Evolutionary conservation across 2,113 vertebrate genomes (phyloP), one percentile per base, ranked within the genome.

Genomic region (Ciconia stormi): DNA sequence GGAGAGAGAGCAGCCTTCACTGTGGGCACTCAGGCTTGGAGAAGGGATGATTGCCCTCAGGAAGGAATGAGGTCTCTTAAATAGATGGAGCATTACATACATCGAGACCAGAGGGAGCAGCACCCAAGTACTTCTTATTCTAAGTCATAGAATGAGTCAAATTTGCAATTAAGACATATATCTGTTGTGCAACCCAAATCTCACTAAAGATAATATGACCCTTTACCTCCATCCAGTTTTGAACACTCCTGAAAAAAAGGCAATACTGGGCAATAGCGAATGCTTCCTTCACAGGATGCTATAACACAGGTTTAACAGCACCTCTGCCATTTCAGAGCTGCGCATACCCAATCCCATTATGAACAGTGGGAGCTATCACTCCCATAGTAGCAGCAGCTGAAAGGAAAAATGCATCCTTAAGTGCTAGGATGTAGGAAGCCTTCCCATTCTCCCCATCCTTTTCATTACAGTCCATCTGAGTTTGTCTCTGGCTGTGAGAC

Each of bases 231-330:
- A 49, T 11, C 17, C 44, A 17, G 13, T 5, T 56, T n/a, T 40
- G 38, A 85, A 5, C 16, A 17, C 1, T 40, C 11, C 10, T 25
- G 53, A 36, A 63, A 47, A 49, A 23, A 49, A 16, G 4, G 3
- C 46, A 81, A 47, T 2, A 4, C 16, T 36, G 20, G 22, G 20
- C 9, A 30, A 11, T 2, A 59, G 11, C 0, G 1, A 36, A 3
- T 8, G 12, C 8, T 47, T 34, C 18, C 29, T 58, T 59, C 22
- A 11, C 18, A 62, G 26, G 12, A 32, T 32, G 27, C 34, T 49
- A 7, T 16, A 53, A 50, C 10, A 22, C 21, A n/a, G 34, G 38
- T 26, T 77, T 59, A 32, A 19, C 5, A 25, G 5, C 49, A 32
- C 3, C 11, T 44, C 13, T 27, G 55, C 21, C 36, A 21, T 17